Evolutionary conservation across 1,140 invertebrate genomes (phyloP).

Genomic region (Papilio glaucus): DNA sequence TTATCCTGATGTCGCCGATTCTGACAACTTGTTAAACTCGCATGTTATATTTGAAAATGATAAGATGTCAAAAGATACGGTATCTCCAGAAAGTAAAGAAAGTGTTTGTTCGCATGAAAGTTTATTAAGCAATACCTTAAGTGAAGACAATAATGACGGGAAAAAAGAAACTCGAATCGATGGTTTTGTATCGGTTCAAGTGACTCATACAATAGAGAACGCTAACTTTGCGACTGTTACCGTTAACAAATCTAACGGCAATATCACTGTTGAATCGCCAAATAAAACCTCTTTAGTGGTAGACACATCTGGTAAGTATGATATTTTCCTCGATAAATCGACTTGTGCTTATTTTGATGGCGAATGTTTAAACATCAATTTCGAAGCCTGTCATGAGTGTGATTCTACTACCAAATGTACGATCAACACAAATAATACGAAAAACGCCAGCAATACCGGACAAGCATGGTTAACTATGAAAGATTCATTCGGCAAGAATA

Average conservation of each 20-base stretch:
- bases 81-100: conserved; percentile 56
- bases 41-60: conserved; percentile 48
- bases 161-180: conserved; percentile 53
- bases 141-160: conserved; percentile 48
- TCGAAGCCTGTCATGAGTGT: conserved; percentile 61
- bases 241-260: conserved; percentile 72
- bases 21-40: conserved; percentile 63
- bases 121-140: conserved; percentile 42
- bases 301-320: conserved; percentile 60
- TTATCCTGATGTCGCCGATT: conserved; percentile 61
- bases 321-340: conserved; percentile 56
- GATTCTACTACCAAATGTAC: conserved; percentile 58
- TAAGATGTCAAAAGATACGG: conserved; percentile 50
- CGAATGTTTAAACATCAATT: conserved; percentile 57
- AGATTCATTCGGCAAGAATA: conserved; percentile 68
- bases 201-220: conserved; percentile 82
- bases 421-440: conserved; percentile 58
- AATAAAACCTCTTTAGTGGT: conserved; percentile 61
- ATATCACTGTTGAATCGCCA: conserved; percentile 65
- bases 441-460: conserved; percentile 49
- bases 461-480: conserved; percentile 65
- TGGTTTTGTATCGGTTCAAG: conserved; percentile 80
- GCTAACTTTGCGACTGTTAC: conserved; percentile 81
- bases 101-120: conserved; percentile 38
- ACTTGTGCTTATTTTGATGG: conserved; percentile 66